Conservation (phyloP, 2,888 invertebrate species). For the Synanthedon vespiformis region DNA sequence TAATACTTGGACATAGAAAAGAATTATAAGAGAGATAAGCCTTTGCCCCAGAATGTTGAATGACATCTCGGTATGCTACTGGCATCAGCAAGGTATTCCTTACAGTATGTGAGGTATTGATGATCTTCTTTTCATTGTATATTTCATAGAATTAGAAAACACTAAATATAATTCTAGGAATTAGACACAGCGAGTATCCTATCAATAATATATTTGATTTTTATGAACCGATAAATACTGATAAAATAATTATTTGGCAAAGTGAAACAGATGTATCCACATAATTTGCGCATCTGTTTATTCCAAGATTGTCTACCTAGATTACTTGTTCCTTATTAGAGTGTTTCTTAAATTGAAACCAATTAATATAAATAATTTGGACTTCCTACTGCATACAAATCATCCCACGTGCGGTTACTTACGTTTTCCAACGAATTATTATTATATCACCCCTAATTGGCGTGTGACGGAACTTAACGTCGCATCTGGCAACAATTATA, state of each 20-base stretch:
- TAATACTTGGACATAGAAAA: background rate
- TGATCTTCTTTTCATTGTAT: background rate
- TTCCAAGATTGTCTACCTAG: too few relatives aligned
- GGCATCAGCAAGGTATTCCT: constrained; percentile 3
- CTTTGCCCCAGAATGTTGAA: constrained; percentile 6
- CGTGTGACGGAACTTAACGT: constrained; percentile 8
- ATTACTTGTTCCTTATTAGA: too few relatives aligned
- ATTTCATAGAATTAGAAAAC: background rate
- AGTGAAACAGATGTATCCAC: too few relatives aligned
- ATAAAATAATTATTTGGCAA: too few relatives aligned
- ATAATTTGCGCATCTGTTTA: too few relatives aligned
- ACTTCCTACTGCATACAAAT: constrained; percentile 5
- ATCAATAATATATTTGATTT: too few relatives aligned
- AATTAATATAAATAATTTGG: too few relatives aligned
- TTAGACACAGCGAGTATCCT: too few relatives aligned
- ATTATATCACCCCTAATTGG: constrained; percentile 6
- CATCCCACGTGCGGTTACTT: constrained; percentile 11
- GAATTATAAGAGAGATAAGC: background rate
- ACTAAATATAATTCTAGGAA: too few relatives aligned
- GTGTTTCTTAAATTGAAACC: too few relatives aligned
- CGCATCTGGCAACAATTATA: constrained; percentile 18
- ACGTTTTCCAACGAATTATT: constrained; percentile 10
- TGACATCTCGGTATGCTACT: constrained; percentile 11
- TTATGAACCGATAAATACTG: too few relatives aligned
- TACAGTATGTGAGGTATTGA: background rate